Evolutionary conservation across 2,113 vertebrate species (phyloP).

Genomic region (Clarias macrocephalus): DNA sequence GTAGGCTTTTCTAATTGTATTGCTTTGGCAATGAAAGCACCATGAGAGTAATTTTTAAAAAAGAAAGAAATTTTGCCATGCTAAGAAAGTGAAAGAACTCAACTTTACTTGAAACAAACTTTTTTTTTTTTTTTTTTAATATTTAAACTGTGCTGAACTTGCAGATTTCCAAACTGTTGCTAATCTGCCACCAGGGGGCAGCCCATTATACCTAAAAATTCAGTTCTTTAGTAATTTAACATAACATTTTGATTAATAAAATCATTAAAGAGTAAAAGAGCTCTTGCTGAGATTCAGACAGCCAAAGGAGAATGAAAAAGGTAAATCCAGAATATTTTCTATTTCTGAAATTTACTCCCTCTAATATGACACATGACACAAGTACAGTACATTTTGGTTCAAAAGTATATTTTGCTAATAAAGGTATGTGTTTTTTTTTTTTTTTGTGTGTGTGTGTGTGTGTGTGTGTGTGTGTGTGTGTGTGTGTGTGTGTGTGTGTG

Average conservation of each 20-base stretch:
- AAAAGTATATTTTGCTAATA: no score
- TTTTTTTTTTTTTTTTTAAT: neutral
- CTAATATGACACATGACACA: constrained; percentile 78
- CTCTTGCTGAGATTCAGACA: constrained; percentile 40
- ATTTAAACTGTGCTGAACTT: neutral
- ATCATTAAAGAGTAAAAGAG: constrained; percentile 7
- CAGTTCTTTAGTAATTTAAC: neutral
- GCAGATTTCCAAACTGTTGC: neutral
- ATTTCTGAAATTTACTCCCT: constrained; percentile 82
- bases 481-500: no score
- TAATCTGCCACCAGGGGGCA: constrained; percentile 8
- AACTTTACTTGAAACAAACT: neutral
- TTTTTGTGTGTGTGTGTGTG: no score
- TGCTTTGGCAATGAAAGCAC: neutral
- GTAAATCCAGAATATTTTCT: constrained; percentile 79
- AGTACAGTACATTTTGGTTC: constrained; percentile 70
- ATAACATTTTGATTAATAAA: neutral
- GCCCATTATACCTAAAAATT: neutral
- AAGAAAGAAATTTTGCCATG: neutral
- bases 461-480: no score
- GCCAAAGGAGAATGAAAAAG: constrained; percentile 72
- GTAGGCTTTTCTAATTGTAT: neutral
- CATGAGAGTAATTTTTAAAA: neutral
- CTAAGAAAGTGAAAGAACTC: neutral
- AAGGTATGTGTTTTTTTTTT: no score